Evolutionary conservation across 35 echinoderm and acorn worm species (phyloP), one percentile per base, ranked within the genome.

Genomic region (Nesometra sesokonis): DNA sequence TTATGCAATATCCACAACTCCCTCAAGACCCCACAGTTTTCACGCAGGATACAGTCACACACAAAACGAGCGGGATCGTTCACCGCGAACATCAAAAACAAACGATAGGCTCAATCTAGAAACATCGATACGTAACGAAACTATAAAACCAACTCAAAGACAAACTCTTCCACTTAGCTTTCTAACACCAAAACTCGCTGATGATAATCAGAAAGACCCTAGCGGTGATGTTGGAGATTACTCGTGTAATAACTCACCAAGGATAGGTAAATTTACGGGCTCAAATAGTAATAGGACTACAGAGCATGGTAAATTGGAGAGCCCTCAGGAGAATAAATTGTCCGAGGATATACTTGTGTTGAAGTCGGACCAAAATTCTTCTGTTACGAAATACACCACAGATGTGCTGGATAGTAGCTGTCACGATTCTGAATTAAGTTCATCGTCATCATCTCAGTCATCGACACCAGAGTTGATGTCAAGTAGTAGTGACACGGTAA

Each of bases 401-500:
- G 23, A 17, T 19, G 52, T 67, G 2, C 21, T 67, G 52, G 7
- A 67, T 2, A 2, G 7, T 67, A 27, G 7, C 21, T 11, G 52
- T 27, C 52, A 67, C 0, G 52, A 67, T 19, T 67, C 21, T 9
- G 52, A 67, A 67, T 43, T 15, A 7, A 43, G 38, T 43, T 67
- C 52, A 67, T 19, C 11, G 9, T 32, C 78, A 0, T 46, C 77
- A 43, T 96, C 93, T 57, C 93, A 83, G 23, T 77, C 86, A 5
- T 94, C 94, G 8, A 90, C 94, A 34, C 90, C 88, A 29, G 94
- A 97, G 29, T 86, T 88, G 77, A 86, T 86, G 38, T 97, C 94
- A 82, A 93, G 94, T 86, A 86, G 86, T 35, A 97, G 94, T 57
- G 94, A 97, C 57, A 88, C 91, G 5, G 94, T 97, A 90, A 89